A percentile compares a stretch with the other conserved stretches of the same genome.
phyloP scores from a whole-genome alignment of 2,888 invertebrate genomes.

The Troilus luridus region DNA sequence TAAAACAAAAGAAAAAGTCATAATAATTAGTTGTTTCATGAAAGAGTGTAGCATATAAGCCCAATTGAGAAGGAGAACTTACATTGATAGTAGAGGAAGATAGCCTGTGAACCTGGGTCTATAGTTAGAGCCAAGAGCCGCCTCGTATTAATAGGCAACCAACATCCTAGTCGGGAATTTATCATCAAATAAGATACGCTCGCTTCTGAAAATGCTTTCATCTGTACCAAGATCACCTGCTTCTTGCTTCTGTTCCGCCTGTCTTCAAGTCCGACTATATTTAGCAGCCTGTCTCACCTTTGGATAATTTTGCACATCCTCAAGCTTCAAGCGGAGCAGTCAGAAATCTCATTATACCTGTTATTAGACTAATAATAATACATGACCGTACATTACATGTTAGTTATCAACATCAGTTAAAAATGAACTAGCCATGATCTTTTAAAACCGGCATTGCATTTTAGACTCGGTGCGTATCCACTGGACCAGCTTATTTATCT shows the following conservation, averaged over 20 bases:
- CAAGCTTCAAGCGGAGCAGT: background rate
- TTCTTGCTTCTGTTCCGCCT: background rate
- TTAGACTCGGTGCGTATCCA: no score
- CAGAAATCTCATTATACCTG: background rate
- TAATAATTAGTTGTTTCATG: no score
- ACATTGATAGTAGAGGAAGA: background rate
- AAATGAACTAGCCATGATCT: background rate
- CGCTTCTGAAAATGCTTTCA: background rate
- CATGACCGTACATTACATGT: no score
- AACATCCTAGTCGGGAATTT: background rate
- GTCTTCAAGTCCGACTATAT: background rate
- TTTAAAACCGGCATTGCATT: background rate
- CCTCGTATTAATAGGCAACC: background rate
- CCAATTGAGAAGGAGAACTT: background rate
- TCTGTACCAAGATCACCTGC: conserved; percentile 30
- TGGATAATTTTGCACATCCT: background rate
- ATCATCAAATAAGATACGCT: conserved; percentile 31
- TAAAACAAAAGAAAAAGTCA: no score
- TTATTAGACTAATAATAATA: background rate
- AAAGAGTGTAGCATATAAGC: no score
- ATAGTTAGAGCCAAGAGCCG: background rate
- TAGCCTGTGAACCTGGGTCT: background rate
- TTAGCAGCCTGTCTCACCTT: background rate
- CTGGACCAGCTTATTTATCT: no score
- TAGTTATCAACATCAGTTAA: background rate